A percentile compares a stretch with the other conserved stretches of the same genome.
Conservation (phyloP, 2,888 invertebrate species). For the Octodonta nipae region DNA sequence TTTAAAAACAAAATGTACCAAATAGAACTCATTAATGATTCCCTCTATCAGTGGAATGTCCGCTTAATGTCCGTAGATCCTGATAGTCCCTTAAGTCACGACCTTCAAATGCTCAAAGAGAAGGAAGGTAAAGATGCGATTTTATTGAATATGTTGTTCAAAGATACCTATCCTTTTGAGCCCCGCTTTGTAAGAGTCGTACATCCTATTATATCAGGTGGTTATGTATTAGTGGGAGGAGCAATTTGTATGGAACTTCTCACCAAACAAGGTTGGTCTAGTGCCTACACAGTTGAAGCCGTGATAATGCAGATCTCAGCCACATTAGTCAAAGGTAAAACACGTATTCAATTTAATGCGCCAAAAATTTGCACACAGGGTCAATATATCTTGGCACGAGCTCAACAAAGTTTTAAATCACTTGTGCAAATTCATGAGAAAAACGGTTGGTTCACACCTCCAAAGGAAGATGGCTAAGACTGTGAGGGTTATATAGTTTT, state of each 20-base stretch:
- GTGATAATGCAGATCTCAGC: conserved; percentile 99
- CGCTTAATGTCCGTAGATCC: conserved; percentile 92
- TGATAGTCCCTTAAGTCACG: conserved; percentile 89
- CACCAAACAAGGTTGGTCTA: conserved; percentile 98
- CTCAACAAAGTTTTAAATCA: conserved; percentile 98
- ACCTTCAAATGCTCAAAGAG: conserved; percentile 81
- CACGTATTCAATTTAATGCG: conserved; percentile 91
- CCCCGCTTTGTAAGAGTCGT: conserved; percentile 98
- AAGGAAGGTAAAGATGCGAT: conserved; percentile 94
- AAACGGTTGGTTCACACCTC: conserved; percentile 82
- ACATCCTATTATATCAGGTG: conserved; percentile 93
- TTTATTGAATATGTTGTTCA: conserved; percentile 90
- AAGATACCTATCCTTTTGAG: conserved; percentile 95
- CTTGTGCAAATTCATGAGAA: conserved; percentile 99
- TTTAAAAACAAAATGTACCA: conserved; percentile 82
- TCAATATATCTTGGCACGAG: conserved; percentile 91
- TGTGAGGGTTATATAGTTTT: conserved; percentile 6
- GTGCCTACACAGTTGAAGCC: conserved; percentile 96
- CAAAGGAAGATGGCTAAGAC: conserved; percentile 78
- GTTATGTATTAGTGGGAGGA: conserved; percentile 92
- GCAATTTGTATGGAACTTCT: conserved; percentile 99
- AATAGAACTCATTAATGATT: conserved; percentile 92
- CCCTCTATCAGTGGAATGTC: conserved; percentile 98
- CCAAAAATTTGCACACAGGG: conserved; percentile 78
- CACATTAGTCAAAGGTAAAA: conserved; percentile 96